A percentile compares a stretch with the other conserved stretches of the same genome.
Evolutionary conservation across 1,140 invertebrate species (phyloP).

Genomic region (Brachionus asplanchnoidis): DNA sequence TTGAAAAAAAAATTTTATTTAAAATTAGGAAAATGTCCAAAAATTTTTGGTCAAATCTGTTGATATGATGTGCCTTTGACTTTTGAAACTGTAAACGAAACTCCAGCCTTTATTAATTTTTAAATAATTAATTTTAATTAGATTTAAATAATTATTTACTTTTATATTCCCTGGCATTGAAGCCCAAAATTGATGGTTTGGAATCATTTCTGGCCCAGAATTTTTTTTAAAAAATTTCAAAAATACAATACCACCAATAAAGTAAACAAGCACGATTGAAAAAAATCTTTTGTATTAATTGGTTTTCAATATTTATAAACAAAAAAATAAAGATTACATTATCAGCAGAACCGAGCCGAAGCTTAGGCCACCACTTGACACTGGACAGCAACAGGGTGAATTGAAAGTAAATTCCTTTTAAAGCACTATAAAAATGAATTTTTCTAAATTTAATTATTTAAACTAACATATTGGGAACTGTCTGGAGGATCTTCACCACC

Average conservation of each 20-base stretch:
- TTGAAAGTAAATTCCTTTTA: neutral
- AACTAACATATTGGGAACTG: neutral
- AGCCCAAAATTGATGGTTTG: neutral
- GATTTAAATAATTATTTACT: neutral
- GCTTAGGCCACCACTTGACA: neutral
- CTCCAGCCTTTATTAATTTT: neutral
- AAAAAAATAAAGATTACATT: no score
- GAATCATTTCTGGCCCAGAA: neutral
- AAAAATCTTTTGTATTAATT: no score
- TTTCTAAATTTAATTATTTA: neutral
- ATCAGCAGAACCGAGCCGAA: no score
- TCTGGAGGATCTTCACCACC: neutral
- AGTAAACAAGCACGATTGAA: no score
- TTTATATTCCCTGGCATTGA: neutral
- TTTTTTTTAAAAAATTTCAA: constrained; percentile 1
- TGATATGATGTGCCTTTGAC: neutral
- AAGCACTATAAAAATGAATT: neutral
- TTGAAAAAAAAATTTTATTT: no score
- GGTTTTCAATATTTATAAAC: no score
- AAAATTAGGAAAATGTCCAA: no score
- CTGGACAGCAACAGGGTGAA: constrained; percentile 27
- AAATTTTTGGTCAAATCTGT: no score
- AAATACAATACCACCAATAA: no score
- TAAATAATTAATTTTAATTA: neutral
- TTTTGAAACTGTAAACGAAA: neutral